Base-by-base conservation (phyloP, 2,797 vertebrate genomes). In the Darevskia mixta region DNA sequence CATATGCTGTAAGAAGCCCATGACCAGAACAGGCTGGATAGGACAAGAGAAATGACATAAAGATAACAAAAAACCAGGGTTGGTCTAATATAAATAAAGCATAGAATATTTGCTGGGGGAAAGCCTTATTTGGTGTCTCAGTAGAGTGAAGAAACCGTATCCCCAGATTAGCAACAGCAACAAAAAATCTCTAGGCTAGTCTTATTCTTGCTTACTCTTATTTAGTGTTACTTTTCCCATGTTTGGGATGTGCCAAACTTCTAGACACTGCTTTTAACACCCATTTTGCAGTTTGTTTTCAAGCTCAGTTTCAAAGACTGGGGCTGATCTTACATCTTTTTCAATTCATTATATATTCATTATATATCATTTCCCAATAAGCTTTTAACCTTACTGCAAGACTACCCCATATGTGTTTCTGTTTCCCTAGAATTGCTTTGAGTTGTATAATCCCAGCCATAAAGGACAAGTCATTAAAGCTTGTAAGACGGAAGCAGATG, bases 381-480 rank as follows among this genome's bases (percentile, higher is more conserved):
- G 3, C 8, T 11, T 27, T 27, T 29, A 10, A 69, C 27, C 27
- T 29, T 27, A 69, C 67, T 10, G 7, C 67, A n/a, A 15, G 29
- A 17, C 29, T 15, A 55, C 13, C 49, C 49, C 49, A 55, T 55
- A 55, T 55, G 49, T 55, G 49, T 55, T 4, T 69, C 41, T 92
- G 86, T 15, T 73, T 87, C 82, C 76, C 49, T 89, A 99, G 99
- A 99, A 99, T 96, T 99, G 99, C 88, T 99, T 99, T 92, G 99
- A 99, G 96, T 98, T 99, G 25, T 99, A 98, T 93, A 99, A 99
- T 95, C 98, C 98, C 27, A 98, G 98, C 94, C 98, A 99, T 94
- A 99, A 99, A 96, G 98, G 99, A 83, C 98, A 99, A 94, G 98
- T 99, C 79, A 99, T 99, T 93, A 99, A 99, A 95, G 99, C 99